Evolutionary conservation across 1,140 invertebrate species (phyloP).

Genomic region (Drosophila watanabei): DNA sequence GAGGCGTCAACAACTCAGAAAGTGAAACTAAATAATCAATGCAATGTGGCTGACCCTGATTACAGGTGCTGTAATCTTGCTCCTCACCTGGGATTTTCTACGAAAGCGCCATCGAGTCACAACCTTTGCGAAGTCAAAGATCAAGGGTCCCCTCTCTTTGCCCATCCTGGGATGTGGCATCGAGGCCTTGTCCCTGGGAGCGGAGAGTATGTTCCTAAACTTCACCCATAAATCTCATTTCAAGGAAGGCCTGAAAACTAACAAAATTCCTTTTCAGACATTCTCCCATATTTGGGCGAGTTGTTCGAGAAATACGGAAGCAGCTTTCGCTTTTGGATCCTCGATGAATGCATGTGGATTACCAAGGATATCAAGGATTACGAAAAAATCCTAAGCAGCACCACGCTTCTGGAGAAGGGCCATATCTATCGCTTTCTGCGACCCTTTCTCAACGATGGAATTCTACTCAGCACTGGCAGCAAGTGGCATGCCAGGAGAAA

Average conservation of each 20-base stretch:
- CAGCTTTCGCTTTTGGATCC: conserved; percentile 87
- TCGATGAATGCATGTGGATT: conserved; percentile 79
- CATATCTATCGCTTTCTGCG: conserved; percentile 79
- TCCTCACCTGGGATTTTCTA: conserved; percentile 64
- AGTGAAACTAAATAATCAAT: conserved; percentile 17
- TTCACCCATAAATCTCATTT: neutral
- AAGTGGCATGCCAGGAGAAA: conserved; percentile 75
- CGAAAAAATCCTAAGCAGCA: conserved; percentile 64
- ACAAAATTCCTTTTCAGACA: conserved; percentile 19
- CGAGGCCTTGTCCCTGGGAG: conserved; percentile 53
- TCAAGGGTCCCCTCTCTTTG: conserved; percentile 50
- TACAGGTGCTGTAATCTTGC: conserved; percentile 36
- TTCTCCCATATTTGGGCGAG: conserved; percentile 45
- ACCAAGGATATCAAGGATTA: conserved; percentile 82
- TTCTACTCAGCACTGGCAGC: conserved; percentile 75
- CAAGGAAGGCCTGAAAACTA: too few relatives aligned
- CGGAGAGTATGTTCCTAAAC: conserved; percentile 53
- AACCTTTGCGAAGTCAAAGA: conserved; percentile 39
- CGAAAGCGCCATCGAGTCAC: conserved; percentile 48
- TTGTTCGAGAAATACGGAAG: conserved; percentile 54
- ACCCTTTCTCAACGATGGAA: conserved; percentile 85
- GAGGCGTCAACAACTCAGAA: conserved; percentile 45
- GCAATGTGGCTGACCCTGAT: conserved; percentile 64
- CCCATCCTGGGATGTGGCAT: conserved; percentile 59
- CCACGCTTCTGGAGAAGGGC: conserved; percentile 67